Evolutionary conservation across 2,797 vertebrate species (phyloP), one percentile per base, ranked within the genome.

Genomic region (Sebastes trivittatus): DNA sequence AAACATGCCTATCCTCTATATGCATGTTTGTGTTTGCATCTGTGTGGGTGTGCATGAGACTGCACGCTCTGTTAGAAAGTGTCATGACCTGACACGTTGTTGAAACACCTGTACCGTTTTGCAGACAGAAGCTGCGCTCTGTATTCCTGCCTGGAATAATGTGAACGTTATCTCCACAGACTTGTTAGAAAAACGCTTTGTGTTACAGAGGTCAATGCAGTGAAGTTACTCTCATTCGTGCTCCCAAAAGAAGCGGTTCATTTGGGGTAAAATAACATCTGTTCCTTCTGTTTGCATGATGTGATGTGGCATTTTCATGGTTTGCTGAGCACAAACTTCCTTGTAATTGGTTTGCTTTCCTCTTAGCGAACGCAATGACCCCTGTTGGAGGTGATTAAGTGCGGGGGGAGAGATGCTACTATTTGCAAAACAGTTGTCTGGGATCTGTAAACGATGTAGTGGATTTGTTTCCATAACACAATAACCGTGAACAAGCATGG

Each of bases 331-430:
- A 88, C 82, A 88, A 88, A 90, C 85, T 69, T 83, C 78, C 78
- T 86, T 88, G 82, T 92, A 92, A 93, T 90, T 92, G 87, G 81
- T 88, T 89, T 85, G 80, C 75, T 87, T 92, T 86, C 71, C 83
- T 90, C 76, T 78, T 34, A 78, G 81, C 84, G 72, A 89, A 87
- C 64, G 82, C 81, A 82, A 38, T 85, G 85, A 92, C 87, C 88
- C 85, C 82, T 86, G 81, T 80, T 85, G 84, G 78, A 84, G 77
- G 82, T 84, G 79, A 91, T 80, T 86, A 75, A 68, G 29, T 30
- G 29, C 34, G 67, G 49, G 64, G 64, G 64, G 58, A 73, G 78
- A 77, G 64, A 82, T 32, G 46, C 36, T 52, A 25, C 54, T 64
- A 62, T 77, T 80, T 85, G 67, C 52, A 82, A 75, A 89, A 49